phyloP scores from a whole-genome alignment of 2,888 invertebrate species.

The Synanthedon myopaeformis region DNA sequence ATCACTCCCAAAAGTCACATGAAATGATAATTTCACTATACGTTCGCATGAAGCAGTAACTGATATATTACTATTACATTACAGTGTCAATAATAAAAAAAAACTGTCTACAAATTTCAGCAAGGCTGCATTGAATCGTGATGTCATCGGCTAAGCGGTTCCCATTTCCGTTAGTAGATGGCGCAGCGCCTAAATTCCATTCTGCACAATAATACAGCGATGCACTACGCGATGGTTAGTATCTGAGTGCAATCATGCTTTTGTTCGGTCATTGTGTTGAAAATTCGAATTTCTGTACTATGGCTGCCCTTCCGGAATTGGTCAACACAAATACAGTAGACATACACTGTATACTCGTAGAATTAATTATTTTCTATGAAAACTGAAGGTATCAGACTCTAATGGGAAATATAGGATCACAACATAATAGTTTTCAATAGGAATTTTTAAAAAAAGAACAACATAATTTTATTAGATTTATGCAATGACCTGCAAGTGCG shows the following conservation, averaged over 20 bases:
- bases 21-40: too few relatives aligned
- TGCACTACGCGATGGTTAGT: conserved; percentile 22
- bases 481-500: too few relatives aligned
- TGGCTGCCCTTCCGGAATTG: conserved; percentile 40
- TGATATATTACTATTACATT: neutral
- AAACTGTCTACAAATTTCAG: neutral
- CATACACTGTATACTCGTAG: too few relatives aligned
- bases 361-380: too few relatives aligned
- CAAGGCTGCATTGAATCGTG: conserved; percentile 23
- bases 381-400: too few relatives aligned
- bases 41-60: too few relatives aligned
- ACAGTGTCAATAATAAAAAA: neutral
- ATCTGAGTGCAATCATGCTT: conserved; percentile 41
- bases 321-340: neutral
- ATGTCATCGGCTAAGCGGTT: conserved; percentile 40
- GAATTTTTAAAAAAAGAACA: too few relatives aligned
- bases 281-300: conserved; percentile 26
- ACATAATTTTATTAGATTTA: too few relatives aligned
- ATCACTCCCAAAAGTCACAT: too few relatives aligned
- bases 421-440: too few relatives aligned
- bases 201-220: neutral
- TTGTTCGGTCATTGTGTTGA: conserved; percentile 24
- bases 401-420: too few relatives aligned
- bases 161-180: conserved; percentile 60
- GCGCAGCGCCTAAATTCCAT: conserved; percentile 22